Evolutionary conservation across 2,888 invertebrate species (phyloP).

Genomic region (Labia minor): DNA sequence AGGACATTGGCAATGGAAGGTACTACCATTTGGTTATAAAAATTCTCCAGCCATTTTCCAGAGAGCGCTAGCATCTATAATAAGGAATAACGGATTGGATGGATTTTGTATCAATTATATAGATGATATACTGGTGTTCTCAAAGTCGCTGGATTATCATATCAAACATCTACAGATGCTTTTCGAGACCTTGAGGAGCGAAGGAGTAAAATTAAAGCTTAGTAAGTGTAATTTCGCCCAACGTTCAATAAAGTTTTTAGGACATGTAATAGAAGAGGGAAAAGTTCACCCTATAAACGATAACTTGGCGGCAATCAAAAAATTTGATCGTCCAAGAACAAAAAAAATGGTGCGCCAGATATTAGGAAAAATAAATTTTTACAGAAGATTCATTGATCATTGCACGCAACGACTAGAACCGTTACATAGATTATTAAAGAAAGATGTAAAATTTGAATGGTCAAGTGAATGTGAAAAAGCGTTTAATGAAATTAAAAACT

Average conservation of each 20-base stretch:
- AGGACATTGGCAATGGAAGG: slow-evolving; percentile 31
- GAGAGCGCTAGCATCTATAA: slow-evolving; percentile 22
- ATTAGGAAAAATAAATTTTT: background rate
- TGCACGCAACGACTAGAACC: too few relatives aligned
- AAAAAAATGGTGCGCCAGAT: background rate
- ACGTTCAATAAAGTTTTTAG: slow-evolving; percentile 23
- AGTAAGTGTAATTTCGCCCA: slow-evolving; percentile 24
- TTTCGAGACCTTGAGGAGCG: slow-evolving; percentile 19
- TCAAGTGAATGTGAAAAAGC: too few relatives aligned
- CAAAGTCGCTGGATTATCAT: slow-evolving; percentile 25
- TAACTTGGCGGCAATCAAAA: background rate
- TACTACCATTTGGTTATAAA: too few relatives aligned
- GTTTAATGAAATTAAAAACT: too few relatives aligned
- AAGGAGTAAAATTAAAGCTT: slow-evolving; percentile 24
- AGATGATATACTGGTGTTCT: slow-evolving; percentile 26
- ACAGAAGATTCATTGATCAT: background rate
- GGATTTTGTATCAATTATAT: too few relatives aligned
- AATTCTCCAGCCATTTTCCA: slow-evolving; percentile 34
- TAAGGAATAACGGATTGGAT: background rate
- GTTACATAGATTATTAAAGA: too few relatives aligned
- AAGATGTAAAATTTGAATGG: too few relatives aligned
- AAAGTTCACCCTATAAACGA: slow-evolving; percentile 21
- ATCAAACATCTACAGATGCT: background rate
- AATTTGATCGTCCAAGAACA: background rate
- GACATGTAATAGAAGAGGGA: slow-evolving; percentile 23